These are phyloP conservation scores for Serranus cabrilla DNA, from an alignment of 2,797 vertebrate species.

Conservation along the genomic window DNA sequence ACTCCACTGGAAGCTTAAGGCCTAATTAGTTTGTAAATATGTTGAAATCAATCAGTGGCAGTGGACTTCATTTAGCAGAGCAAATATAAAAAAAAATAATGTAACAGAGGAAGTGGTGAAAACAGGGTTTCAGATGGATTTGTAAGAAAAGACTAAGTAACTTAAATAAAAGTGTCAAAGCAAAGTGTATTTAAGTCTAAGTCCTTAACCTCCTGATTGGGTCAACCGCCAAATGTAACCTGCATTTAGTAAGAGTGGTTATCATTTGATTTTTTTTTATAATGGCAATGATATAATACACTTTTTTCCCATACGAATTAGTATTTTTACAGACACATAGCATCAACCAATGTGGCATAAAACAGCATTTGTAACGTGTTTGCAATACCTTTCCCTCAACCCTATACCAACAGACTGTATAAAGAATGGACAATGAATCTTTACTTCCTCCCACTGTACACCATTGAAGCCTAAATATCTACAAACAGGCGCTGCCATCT, in stretches of 20 bases:
- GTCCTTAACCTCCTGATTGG: neutral
- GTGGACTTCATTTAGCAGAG: slow-evolving; percentile 14
- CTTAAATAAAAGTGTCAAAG: neutral
- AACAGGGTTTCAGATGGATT: neutral
- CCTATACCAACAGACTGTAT: too few species aligned
- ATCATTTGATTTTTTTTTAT: neutral
- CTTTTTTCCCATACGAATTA: neutral
- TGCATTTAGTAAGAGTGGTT: neutral
- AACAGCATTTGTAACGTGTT: too few species aligned
- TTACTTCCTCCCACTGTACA: too few species aligned
- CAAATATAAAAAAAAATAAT: neutral
- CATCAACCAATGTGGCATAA: neutral
- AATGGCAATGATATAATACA: neutral
- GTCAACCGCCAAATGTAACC: neutral
- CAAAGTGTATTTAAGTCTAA: neutral
- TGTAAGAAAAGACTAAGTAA: neutral
- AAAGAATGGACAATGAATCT: too few species aligned
- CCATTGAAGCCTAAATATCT: too few species aligned
- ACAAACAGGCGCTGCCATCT: too few species aligned
- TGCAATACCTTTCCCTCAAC: too few species aligned
- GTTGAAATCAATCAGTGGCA: slow-evolving; percentile 61
- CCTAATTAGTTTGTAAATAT: slow-evolving; percentile 75
- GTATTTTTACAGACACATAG: neutral
- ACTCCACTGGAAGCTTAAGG: slow-evolving; percentile 55
- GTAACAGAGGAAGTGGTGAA: slow-evolving; percentile 2